Evolutionary conservation across 2,113 vertebrate genomes (phyloP).

Genomic region (Ictalurus furcatus): DNA sequence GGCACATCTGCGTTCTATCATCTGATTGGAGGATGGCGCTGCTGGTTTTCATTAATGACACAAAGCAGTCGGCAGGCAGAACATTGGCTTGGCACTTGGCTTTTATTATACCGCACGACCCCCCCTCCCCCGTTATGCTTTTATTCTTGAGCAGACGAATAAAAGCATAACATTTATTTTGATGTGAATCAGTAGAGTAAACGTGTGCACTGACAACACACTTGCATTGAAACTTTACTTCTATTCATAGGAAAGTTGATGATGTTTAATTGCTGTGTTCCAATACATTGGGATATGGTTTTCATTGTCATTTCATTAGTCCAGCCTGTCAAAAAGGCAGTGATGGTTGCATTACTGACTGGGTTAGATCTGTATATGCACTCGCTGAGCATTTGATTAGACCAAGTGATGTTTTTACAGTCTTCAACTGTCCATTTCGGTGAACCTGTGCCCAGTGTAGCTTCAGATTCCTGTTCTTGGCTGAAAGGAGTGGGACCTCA

Average conservation of each 20-base stretch:
- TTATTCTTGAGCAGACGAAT: background rate
- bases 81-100: slow-evolving; percentile 35
- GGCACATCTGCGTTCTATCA: slow-evolving; percentile 26
- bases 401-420: background rate
- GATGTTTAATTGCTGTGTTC: background rate
- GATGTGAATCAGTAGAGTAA: background rate
- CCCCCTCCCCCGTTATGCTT: background rate
- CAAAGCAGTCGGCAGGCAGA: slow-evolving; percentile 55
- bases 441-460: background rate
- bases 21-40: slow-evolving; percentile 53
- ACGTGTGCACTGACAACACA: background rate
- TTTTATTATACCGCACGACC: background rate
- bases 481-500: background rate
- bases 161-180: background rate
- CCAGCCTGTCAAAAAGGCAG: background rate
- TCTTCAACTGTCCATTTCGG: background rate
- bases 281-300: background rate
- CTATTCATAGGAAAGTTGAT: background rate
- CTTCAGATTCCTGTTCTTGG: background rate
- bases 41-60: slow-evolving; percentile 50
- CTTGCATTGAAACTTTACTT: background rate
- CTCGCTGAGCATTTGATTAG: background rate
- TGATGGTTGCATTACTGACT: background rate
- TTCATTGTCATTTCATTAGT: slow-evolving; percentile 6
- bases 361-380: background rate